Base-by-base conservation (phyloP, 2,113 vertebrate species). In the Terrapene triunguis region DNA sequence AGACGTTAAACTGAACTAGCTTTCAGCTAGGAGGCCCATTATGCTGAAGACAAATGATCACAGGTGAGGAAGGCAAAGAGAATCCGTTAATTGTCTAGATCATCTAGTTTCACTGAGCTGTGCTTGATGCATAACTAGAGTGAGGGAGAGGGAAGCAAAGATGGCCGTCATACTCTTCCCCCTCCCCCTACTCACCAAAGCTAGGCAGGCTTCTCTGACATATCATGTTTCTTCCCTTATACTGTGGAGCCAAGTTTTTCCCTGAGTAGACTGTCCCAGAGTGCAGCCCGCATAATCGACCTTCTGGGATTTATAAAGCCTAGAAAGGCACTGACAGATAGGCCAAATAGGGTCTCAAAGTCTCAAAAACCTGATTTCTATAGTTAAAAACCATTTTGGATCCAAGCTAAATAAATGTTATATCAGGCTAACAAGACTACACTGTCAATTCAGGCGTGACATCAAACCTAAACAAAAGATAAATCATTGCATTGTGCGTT, bases 401-500 rank as follows among this genome's bases (percentile, higher is more conserved):
- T 27, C 80, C 84, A 80, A 87, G 44, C 19, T 38, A 27, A 92
- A 32, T 10, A 89, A 54, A 22, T 21, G 48, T 62, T 81, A 27
- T 35, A 59, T 10, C n/a, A 89, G 78, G 38, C 51, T 85, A 62
- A 87, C 80, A 93, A 87, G 32, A 17, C 17, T 51, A 83, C 42
- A 5, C 21, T 69, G 4, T 69, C 27, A 21, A 57, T 92, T 82
- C 86, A 92, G 78, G 8, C 21, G 69, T 89, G 65, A 10, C 42
- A 96, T 72, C 47, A 94, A 94, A 97, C 87, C 80, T 62, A 95
- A 98, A 97, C 85, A 93, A 96, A 97, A 97, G 89, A 32, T 87
- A 96, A 96, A 93, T 89, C 88, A 82, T 32, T 29, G 42, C 24
- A 84, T 5, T 84, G 79, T 69, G 47, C 22, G 48, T 50, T 78